phyloP scores from a whole-genome alignment of 2,797 vertebrate species.

The Masticophis lateralis region DNA sequence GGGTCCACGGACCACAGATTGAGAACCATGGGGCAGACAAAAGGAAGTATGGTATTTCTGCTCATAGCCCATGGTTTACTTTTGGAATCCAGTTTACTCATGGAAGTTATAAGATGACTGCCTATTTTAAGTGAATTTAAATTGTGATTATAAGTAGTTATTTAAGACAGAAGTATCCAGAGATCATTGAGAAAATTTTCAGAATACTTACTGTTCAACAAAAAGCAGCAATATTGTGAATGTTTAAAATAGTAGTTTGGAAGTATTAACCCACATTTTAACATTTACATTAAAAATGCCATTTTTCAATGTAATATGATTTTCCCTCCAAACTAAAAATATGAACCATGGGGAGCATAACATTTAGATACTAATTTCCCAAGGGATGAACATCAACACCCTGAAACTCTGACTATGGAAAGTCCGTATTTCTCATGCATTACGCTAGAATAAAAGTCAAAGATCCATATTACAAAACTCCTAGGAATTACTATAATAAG shows the following conservation, averaged over 20 bases:
- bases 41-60: neutral
- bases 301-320: neutral
- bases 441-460: neutral
- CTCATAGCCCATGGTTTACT: neutral
- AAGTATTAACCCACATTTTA: neutral
- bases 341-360: neutral
- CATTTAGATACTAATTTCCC: neutral
- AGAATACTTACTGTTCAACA: neutral
- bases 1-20: neutral
- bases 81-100: neutral
- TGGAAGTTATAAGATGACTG: neutral
- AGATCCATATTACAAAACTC: neutral
- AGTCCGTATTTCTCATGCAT: neutral
- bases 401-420: neutral
- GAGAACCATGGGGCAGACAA: neutral
- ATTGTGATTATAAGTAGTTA: neutral
- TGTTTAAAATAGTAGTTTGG: neutral
- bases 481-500: neutral
- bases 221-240: neutral
- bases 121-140: neutral
- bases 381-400: neutral
- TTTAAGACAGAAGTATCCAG: neutral
- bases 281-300: neutral
- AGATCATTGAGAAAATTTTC: neutral
- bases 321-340: neutral